Evolutionary conservation across 1,140 invertebrate species (phyloP).

Genomic region (Lamellibrachia luymesi): DNA sequence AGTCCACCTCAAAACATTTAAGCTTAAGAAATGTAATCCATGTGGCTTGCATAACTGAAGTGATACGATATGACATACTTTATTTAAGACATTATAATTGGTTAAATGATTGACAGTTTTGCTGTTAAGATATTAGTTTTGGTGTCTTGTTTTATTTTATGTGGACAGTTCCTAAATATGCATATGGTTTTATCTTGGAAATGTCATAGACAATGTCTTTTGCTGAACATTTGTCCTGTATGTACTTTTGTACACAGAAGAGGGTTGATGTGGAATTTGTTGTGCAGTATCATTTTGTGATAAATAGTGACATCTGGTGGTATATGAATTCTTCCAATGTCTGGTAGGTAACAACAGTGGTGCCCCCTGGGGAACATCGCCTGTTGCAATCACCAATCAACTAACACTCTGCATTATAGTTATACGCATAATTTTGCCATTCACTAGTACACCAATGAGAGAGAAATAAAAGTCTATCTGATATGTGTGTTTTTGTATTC

Average conservation of each 20-base stretch:
- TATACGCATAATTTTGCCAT: not conserved
- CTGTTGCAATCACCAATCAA: not conserved
- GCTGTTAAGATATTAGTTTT: not conserved
- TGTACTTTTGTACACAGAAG: not conserved
- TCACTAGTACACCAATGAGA: not conserved
- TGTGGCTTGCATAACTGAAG: too few relatives aligned
- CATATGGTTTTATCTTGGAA: not conserved
- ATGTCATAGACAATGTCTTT: not conserved
- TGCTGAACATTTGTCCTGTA: not conserved
- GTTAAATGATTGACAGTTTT: too few relatives aligned
- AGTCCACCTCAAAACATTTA: too few relatives aligned
- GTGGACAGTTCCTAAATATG: not conserved
- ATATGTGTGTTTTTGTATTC: not conserved
- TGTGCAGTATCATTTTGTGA: not conserved
- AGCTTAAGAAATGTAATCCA: too few relatives aligned
- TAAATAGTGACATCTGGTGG: not conserved
- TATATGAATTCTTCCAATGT: not conserved
- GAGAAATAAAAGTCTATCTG: not conserved
- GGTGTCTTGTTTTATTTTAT: not conserved
- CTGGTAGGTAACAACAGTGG: not conserved
- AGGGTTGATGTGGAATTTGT: not conserved
- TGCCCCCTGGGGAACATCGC: not conserved
- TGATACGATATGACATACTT: too few relatives aligned
- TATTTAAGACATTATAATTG: too few relatives aligned
- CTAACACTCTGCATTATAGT: not conserved